These are phyloP conservation scores for Drepana arcuata DNA, from an alignment of 1,140 invertebrate species.

Conservation along the genomic window DNA sequence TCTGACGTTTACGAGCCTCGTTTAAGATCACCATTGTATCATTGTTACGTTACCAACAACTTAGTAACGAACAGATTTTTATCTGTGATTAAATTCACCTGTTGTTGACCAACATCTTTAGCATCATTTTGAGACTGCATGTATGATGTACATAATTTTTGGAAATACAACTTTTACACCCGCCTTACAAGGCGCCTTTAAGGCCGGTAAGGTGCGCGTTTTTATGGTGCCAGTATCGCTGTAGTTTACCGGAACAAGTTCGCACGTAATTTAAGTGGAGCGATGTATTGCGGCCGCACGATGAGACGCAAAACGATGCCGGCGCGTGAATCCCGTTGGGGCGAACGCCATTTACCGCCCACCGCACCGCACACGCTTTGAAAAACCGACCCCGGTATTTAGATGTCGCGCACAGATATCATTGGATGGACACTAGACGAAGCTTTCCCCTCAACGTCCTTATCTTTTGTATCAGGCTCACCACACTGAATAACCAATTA, in stretches of 20 bases:
- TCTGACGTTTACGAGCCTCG: constrained; percentile 28
- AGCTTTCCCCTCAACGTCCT: constrained; percentile 25
- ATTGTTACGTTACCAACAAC: constrained; percentile 33
- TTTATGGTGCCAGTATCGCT: constrained; percentile 29
- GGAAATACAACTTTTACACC: too few relatives aligned
- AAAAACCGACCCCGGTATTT: constrained; percentile 51
- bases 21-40: constrained; percentile 31
- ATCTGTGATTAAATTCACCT: constrained; percentile 14
- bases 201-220: too few relatives aligned
- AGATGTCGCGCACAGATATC: constrained; percentile 58
- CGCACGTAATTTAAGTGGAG: constrained; percentile 61
- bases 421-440: constrained; percentile 48
- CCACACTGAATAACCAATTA: constrained; percentile 51
- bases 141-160: too few relatives aligned
- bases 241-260: constrained; percentile 57
- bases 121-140: too few relatives aligned
- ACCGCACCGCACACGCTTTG: constrained; percentile 48
- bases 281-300: constrained; percentile 62
- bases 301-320: constrained; percentile 65
- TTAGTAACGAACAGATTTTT: constrained; percentile 25
- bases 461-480: constrained; percentile 43
- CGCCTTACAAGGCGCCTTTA: too few relatives aligned
- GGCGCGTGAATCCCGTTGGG: constrained; percentile 63
- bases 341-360: constrained; percentile 59
- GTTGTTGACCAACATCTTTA: constrained; percentile 8